Evolutionary conservation across 2,797 vertebrate genomes (phyloP), one percentile per base, ranked within the genome.

Genomic region (Neopelma chrysocephalum): DNA sequence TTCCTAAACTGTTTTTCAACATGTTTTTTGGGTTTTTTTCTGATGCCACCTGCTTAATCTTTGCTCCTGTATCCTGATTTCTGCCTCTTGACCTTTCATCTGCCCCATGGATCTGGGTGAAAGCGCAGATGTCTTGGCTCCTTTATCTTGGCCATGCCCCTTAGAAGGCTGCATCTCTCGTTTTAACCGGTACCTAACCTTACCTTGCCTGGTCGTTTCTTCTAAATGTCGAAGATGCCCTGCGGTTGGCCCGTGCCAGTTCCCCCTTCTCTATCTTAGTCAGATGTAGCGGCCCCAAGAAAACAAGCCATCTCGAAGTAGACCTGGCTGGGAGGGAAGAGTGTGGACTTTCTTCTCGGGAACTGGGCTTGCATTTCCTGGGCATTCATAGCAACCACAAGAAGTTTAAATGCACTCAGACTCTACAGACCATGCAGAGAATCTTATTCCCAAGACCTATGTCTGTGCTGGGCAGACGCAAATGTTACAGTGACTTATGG

Each of bases 261-360:
- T 58, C 3, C 11, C 3, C 29, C 9, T 45, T 87, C n/a, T 16
- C 16, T 62, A 38, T 4, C 0, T 2, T 19, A 48, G 12, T 34
- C n/a, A 62, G 10, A 9, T 20, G 11, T 29, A 72, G 36, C 19
- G 80, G 18, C 12, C 18, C 4, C n/a, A 80, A 18, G 40, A 42
- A 87, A 70, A 84, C 6, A 65, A 71, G 32, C 5, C 3, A 10
- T 40, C n/a, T 85, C 26, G 12, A 69, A 31, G 11, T 15, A 75
- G 9, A 10, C 14, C 15, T 50, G 12, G 1, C 20, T 18, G 8
- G 13, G 27, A 81, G 12, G 10, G 4, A 93, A 83, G 17, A 15
- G 18, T 47, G 36, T 20, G 27, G 19, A 43, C 22, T 34, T 73
- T 69, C 62, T 75, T 60, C 31, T 26, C 64, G 54, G 32, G 50